Percentiles rank a stretch among this genome's conserved stretches.
Evolutionary conservation across 2,797 vertebrate genomes (phyloP).

Genomic region (Crax fasciolata): DNA sequence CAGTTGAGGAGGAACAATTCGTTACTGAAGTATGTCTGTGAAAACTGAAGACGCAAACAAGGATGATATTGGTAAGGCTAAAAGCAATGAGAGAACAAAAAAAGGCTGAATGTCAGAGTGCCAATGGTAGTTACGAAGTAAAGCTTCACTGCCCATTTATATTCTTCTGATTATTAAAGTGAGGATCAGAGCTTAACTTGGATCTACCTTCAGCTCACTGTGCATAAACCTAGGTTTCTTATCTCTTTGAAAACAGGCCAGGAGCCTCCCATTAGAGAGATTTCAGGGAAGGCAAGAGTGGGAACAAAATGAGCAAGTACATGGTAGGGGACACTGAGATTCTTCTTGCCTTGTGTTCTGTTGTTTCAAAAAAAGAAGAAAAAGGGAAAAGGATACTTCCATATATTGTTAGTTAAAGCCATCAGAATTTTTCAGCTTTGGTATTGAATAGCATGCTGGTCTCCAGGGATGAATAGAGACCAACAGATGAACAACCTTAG

Average conservation of each 20-base stretch:
- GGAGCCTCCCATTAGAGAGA: neutral
- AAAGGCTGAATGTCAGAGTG: neutral
- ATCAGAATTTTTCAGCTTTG: neutral
- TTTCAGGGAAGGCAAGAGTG: neutral
- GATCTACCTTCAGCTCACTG: neutral
- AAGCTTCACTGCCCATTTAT: neutral
- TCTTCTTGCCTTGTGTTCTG: neutral
- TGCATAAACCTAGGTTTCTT: neutral
- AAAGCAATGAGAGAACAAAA: neutral
- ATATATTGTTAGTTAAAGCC: neutral
- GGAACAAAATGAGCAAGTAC: neutral
- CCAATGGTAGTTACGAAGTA: fast-evolving
- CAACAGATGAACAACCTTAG: neutral
- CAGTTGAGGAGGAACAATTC: neutral
- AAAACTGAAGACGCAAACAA: neutral
- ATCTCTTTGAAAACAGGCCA: neutral
- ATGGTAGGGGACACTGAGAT: neutral
- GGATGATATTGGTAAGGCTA: neutral
- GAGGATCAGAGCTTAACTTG: neutral
- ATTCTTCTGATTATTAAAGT: neutral
- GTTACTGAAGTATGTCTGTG: neutral
- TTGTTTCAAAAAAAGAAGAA: neutral
- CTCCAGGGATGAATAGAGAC: neutral
- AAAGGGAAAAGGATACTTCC: neutral
- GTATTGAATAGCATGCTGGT: neutral